Evolutionary conservation across 2,797 vertebrate species (phyloP).

Genomic region (Leucoraja ocellata): DNA sequence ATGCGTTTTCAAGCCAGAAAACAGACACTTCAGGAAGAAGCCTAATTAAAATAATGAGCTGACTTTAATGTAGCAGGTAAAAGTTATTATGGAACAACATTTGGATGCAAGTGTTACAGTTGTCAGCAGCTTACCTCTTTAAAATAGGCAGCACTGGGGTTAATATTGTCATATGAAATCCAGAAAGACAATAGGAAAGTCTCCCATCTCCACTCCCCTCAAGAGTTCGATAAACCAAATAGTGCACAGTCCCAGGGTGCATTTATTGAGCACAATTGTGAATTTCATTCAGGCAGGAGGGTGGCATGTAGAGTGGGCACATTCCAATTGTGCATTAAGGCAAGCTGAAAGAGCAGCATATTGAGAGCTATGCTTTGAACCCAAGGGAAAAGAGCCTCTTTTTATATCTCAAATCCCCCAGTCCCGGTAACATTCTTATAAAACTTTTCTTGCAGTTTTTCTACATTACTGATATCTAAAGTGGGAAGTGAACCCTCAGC

Average conservation of each 20-base stretch:
- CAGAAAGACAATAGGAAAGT: background rate
- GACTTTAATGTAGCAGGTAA: background rate
- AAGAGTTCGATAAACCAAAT: background rate
- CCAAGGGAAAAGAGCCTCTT: no score
- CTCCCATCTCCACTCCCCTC: background rate
- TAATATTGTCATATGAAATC: background rate
- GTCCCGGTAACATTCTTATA: no score
- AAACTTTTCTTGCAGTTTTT: no score
- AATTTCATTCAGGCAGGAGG: background rate
- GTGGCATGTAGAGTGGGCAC: background rate
- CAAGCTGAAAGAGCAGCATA: background rate
- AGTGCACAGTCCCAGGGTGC: no score
- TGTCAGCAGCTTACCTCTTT: background rate
- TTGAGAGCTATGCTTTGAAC: background rate
- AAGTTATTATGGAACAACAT: background rate
- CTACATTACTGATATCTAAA: no score
- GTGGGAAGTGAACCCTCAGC: no score
- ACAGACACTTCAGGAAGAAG: slow-evolving; percentile 81
- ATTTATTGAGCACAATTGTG: background rate
- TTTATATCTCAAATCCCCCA: no score
- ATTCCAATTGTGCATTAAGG: background rate
- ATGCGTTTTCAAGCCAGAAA: slow-evolving; percentile 63
- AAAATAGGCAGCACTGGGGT: background rate
- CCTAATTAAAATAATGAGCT: slow-evolving; percentile 56
- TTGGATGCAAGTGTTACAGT: background rate